phyloP scores from a whole-genome alignment of 2,113 vertebrate species.

The Platysteira castanea region DNA sequence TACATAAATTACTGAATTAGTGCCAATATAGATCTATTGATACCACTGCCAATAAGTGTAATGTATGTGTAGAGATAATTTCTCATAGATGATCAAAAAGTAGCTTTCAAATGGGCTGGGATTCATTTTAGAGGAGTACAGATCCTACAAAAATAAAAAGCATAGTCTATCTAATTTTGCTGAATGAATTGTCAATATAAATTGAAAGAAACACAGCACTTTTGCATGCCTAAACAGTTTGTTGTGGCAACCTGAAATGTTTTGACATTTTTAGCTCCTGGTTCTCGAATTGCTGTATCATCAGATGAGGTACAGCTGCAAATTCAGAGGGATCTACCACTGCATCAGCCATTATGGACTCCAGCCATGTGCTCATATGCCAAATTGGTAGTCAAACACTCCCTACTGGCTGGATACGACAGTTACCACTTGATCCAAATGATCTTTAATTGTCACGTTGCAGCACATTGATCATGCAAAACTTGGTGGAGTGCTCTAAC shows the following conservation, averaged over 20 bases:
- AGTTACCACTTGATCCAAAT: neutral
- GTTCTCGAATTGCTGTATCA: neutral
- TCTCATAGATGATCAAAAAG: neutral
- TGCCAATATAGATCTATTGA: neutral
- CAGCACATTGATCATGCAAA: neutral
- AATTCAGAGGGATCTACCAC: neutral
- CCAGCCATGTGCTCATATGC: neutral
- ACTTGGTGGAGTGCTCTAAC: neutral
- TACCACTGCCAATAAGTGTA: neutral
- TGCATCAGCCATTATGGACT: neutral
- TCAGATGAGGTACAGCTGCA: neutral
- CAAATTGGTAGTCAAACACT: constrained; percentile 8
- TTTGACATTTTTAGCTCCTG: neutral
- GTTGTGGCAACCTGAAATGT: neutral
- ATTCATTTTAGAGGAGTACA: neutral
- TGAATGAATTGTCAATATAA: neutral
- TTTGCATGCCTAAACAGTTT: neutral
- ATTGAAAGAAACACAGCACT: neutral
- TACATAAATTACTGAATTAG: neutral
- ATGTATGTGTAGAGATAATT: neutral
- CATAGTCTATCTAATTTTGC: neutral
- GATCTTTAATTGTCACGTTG: neutral
- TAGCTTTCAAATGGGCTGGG: neutral
- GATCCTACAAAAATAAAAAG: neutral
- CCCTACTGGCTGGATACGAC: neutral